Conservation (phyloP, 2,113 vertebrate species). For the Chaetodon auriga region DNA sequence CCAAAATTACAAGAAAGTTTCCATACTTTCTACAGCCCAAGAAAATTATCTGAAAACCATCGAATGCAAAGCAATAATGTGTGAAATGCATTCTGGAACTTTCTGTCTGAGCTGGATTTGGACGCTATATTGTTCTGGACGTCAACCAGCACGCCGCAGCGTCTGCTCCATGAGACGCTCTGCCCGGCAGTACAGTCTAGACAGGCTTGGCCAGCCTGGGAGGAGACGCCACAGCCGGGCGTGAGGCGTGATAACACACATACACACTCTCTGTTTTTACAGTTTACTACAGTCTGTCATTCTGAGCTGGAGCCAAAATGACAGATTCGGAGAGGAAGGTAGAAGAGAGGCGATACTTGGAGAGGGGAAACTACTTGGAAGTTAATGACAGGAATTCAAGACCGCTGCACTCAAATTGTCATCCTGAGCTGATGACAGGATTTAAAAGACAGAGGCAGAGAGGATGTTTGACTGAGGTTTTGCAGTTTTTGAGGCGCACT, state of each 20-base stretch:
- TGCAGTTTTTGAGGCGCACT: constrained; percentile 1
- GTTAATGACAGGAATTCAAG: constrained; percentile 52
- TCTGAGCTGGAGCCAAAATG: constrained; percentile 51
- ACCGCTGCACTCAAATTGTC: constrained; percentile 27
- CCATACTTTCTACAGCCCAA: neutral
- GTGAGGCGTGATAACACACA: constrained; percentile 29
- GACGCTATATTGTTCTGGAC: constrained; percentile 50
- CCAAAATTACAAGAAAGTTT: constrained; percentile 26
- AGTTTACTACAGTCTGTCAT: constrained; percentile 56
- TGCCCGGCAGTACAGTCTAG: constrained; percentile 55
- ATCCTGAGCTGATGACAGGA: constrained; percentile 5
- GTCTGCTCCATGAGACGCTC: constrained; percentile 34
- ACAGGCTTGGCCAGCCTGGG: constrained; percentile 38
- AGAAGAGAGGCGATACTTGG: constrained; percentile 20
- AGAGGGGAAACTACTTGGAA: constrained; percentile 30
- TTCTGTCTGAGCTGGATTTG: constrained; percentile 50
- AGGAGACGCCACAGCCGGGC: constrained; percentile 30
- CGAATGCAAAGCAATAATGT: constrained; percentile 36
- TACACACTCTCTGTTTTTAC: constrained; percentile 25
- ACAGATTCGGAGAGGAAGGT: constrained; percentile 39
- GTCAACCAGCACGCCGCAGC: constrained; percentile 34
- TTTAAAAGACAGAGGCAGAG: constrained; percentile 1
- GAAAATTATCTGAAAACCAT: constrained; percentile 34
- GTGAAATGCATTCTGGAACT: constrained; percentile 52
- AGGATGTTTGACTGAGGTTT: constrained; percentile 6